Percentiles rank a stretch among this genome's conserved stretches.
Conservation (phyloP, 1,140 invertebrate species). For the Kradibia gibbosae region DNA sequence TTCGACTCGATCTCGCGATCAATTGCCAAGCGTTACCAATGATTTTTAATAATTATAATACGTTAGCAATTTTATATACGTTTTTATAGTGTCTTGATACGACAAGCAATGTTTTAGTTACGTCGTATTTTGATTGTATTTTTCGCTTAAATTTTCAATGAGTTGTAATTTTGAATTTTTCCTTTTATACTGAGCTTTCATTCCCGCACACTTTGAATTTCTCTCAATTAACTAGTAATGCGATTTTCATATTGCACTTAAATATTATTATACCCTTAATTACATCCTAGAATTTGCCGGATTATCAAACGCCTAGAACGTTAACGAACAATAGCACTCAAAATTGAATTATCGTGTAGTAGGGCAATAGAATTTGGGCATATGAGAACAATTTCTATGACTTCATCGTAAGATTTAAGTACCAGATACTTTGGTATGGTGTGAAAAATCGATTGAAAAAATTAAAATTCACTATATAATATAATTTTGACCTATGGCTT, state of each 20-base stretch:
- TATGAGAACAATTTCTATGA: not conserved
- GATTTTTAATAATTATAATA: slow-evolving; percentile 13
- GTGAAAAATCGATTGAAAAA: too few relatives aligned
- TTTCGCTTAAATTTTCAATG: not conserved
- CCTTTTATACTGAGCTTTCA: not conserved
- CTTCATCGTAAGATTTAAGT: not conserved
- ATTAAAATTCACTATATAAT: too few relatives aligned
- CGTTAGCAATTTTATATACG: not conserved
- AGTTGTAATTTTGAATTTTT: not conserved
- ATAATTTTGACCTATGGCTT: too few relatives aligned
- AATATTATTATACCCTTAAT: not conserved
- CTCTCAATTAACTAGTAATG: not conserved
- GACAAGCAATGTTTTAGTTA: not conserved
- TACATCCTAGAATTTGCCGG: not conserved
- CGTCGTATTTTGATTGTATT: not conserved
- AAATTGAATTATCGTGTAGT: not conserved
- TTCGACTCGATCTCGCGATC: not conserved
- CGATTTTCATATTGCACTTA: not conserved
- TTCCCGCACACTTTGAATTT: not conserved
- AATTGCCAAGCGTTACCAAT: not conserved
- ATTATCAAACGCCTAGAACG: not conserved
- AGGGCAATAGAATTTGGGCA: not conserved
- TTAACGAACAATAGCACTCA: not conserved
- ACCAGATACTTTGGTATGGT: too few relatives aligned
- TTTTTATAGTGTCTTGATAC: too few relatives aligned